Evolutionary conservation across 2,888 invertebrate species (phyloP).

Genomic region (Spodoptera littoralis): DNA sequence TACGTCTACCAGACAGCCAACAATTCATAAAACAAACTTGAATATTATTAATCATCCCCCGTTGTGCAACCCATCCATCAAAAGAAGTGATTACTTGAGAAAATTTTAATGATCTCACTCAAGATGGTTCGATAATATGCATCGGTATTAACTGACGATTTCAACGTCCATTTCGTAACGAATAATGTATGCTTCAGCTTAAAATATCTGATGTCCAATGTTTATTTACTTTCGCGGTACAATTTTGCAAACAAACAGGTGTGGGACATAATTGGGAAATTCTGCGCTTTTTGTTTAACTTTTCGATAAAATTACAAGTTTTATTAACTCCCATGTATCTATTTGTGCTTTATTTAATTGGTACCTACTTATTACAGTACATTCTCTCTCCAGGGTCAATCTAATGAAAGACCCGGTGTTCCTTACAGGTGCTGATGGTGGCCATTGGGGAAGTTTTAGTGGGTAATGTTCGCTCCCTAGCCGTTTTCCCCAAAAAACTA

Average conservation of each 20-base stretch:
- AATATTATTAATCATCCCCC: slow-evolving; percentile 29
- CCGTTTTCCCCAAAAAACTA: too few relatives aligned
- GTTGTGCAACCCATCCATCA: slow-evolving; percentile 40
- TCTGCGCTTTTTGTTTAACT: too few relatives aligned
- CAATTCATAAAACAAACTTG: slow-evolving; percentile 23
- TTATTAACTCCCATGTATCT: too few relatives aligned
- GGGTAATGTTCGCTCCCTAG: too few relatives aligned
- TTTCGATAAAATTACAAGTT: too few relatives aligned
- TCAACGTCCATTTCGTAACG: slow-evolving; percentile 38
- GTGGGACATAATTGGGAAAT: too few relatives aligned
- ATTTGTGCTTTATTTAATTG: too few relatives aligned
- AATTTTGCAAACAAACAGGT: too few relatives aligned
- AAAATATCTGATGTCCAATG: slow-evolving; percentile 30
- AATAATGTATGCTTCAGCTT: slow-evolving; percentile 26
- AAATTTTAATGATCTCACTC: slow-evolving; percentile 34
- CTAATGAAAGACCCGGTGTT: too few relatives aligned
- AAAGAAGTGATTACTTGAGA: slow-evolving; percentile 28
- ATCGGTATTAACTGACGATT: slow-evolving; percentile 24
- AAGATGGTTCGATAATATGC: slow-evolving; percentile 37
- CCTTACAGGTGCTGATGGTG: too few relatives aligned
- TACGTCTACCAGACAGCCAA: slow-evolving; percentile 6
- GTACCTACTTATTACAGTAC: neutral
- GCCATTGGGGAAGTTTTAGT: too few relatives aligned
- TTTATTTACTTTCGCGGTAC: too few relatives aligned
- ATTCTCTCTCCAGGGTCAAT: neutral